These are phyloP conservation scores for Eriocheir sinensis DNA, from an alignment of 1,140 invertebrate species.

Conservation along the genomic window DNA sequence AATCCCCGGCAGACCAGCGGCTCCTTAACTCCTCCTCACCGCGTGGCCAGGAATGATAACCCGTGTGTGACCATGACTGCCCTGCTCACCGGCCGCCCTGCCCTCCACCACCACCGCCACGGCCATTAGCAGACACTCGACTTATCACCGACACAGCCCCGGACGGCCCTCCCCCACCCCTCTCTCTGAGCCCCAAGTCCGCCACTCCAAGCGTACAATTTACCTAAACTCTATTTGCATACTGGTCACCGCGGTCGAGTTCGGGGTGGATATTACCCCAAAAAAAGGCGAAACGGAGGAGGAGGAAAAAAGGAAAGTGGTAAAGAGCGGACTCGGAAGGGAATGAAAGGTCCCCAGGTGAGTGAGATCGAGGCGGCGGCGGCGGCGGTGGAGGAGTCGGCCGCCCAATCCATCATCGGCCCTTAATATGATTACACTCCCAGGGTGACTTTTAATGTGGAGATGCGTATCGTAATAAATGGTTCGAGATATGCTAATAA, in stretches of 20 bases:
- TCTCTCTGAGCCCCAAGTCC: neutral
- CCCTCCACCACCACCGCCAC: neutral
- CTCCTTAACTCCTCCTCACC: no score
- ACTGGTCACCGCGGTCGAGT: neutral
- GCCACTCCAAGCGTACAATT: neutral
- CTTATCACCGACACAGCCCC: neutral
- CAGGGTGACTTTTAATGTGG: conserved; percentile 14
- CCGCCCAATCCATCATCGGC: neutral
- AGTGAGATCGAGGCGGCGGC: no score
- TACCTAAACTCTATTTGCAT: conserved; percentile 25
- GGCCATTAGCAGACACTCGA: neutral
- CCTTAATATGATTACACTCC: conserved; percentile 24
- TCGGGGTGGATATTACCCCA: neutral
- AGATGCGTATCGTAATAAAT: conserved; percentile 17
- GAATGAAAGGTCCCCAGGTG: neutral
- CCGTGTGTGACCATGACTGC: neutral
- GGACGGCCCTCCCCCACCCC: neutral
- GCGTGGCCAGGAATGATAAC: neutral
- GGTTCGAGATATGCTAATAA: neutral
- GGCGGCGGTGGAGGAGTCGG: neutral
- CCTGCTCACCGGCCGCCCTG: neutral
- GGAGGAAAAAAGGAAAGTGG: neutral
- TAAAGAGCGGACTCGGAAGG: neutral
- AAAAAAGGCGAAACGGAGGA: neutral
- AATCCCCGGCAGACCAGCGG: neutral